Base-by-base conservation (phyloP, 2,113 vertebrate genomes). In the Tetrao urogallus region DNA sequence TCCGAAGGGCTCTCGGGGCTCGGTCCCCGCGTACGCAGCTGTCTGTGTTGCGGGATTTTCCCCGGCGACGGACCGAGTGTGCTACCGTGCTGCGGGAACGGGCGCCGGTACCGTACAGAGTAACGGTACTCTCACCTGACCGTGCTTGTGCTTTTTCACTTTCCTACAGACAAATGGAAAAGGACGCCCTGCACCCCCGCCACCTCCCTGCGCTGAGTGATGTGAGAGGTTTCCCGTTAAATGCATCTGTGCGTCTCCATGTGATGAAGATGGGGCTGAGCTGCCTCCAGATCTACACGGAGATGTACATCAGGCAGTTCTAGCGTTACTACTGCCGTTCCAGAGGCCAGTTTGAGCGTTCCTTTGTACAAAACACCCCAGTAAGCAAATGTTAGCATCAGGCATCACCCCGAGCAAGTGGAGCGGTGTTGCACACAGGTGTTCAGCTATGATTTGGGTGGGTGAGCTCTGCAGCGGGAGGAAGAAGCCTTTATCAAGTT, bases 401-500 rank as follows among this genome's bases (percentile, higher is more conserved):
- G 77, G 52, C 56, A 71, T 1, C 0, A 69, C 42, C 66, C 40
- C 60, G 30, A 1, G 1, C 2, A 6, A 67, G n/a, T 3, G 32
- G 1, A 3, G 48, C 15, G 19, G 18, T 73, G 30, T 28, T 66
- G 77, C 86, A 70, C 74, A 12, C 28, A 60, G 54, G 75, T 78
- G 38, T 57, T 73, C 32, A 30, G 60, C 89, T 70, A 19, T 14
- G 10, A 43, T 54, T 78, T 57, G 80, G 57, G 70, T 0, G 2
- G 52, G 77, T 93, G 71, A 52, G 45, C 45, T 40, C 24, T 40
- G 76, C 47, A 80, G 72, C 38, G 77, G 74, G 80, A 87, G 63
- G 74, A 82, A 79, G 40, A 32, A 86, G 34, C 47, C 48, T 89
- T 92, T 89, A 93, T 84, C 16, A 45, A 84, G 61, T 65, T 86